phyloP scores from a whole-genome alignment of 2,888 invertebrate species.

The Thera britannica region DNA sequence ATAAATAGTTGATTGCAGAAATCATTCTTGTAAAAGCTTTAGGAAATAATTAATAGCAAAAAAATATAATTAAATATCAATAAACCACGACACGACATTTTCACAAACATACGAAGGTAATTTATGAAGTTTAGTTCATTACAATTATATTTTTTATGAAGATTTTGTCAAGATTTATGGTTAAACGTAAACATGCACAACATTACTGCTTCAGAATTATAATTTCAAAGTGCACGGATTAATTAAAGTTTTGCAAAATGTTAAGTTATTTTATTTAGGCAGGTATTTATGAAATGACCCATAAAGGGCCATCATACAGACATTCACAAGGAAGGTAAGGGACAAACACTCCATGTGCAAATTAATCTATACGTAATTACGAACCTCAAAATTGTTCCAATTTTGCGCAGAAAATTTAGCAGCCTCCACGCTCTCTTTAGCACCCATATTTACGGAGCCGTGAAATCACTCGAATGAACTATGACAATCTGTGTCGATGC shows the following conservation, averaged over 20 bases:
- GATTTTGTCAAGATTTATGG: conserved; percentile 27
- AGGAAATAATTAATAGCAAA: conserved; percentile 19
- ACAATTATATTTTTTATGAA: conserved; percentile 19
- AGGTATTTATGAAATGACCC: conserved; percentile 49
- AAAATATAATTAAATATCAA: conserved; percentile 19
- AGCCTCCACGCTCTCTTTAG: conserved; percentile 93
- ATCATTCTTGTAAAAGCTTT: conserved; percentile 14
- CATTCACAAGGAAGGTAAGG: conserved; percentile 77
- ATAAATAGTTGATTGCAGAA: background rate
- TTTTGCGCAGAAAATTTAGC: conserved; percentile 92
- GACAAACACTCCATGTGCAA: conserved; percentile 83
- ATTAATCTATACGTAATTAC: conserved; percentile 81
- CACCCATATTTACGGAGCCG: conserved; percentile 88
- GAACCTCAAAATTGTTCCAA: conserved; percentile 92
- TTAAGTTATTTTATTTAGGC: conserved; percentile 29
- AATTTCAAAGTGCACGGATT: conserved; percentile 69
- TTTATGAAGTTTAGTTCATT: conserved; percentile 15
- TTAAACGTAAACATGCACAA: conserved; percentile 71
- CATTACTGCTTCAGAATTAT: conserved; percentile 53
- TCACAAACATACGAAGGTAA: conserved; percentile 24
- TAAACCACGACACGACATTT: conserved; percentile 38
- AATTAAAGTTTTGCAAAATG: conserved; percentile 46
- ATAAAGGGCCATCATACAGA: conserved; percentile 60
- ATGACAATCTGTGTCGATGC: conserved; percentile 78
- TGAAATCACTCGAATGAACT: conserved; percentile 80